Evolutionary conservation across 1,140 invertebrate genomes (phyloP).

Genomic region (Listronotus bonariensis): DNA sequence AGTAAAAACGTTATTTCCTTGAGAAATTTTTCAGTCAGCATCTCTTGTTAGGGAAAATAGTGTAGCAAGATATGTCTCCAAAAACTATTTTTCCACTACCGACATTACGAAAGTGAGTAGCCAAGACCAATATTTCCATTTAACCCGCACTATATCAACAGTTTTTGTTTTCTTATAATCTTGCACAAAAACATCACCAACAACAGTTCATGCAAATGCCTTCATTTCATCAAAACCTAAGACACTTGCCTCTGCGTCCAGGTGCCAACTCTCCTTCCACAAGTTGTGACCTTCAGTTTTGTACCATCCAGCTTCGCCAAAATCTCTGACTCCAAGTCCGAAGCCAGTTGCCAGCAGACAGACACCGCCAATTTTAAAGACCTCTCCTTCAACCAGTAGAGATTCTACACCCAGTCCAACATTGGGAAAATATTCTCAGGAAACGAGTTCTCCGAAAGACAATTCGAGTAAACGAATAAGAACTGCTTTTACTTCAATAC

Average conservation of each 20-base stretch:
- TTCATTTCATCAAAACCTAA: slow-evolving; percentile 35
- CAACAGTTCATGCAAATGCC: slow-evolving; percentile 46
- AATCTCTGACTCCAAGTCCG: slow-evolving; percentile 53
- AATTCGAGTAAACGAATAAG: slow-evolving; percentile 77
- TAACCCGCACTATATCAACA: slow-evolving; percentile 63
- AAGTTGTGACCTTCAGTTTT: slow-evolving; percentile 26
- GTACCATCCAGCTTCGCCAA: slow-evolving; percentile 56
- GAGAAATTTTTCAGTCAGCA: slow-evolving; percentile 75
- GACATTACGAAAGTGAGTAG: slow-evolving; percentile 23
- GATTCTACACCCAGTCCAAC: slow-evolving; percentile 62
- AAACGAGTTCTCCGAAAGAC: slow-evolving; percentile 48
- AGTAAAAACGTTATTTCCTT: slow-evolving; percentile 64
- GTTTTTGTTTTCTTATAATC: slow-evolving; percentile 64
- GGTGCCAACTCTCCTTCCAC: slow-evolving; percentile 44
- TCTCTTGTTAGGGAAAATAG: slow-evolving; percentile 72
- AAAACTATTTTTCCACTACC: slow-evolving; percentile 44
- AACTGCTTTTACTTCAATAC: slow-evolving; percentile 92
- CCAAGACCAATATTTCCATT: slow-evolving; percentile 60
- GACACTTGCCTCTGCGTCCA: slow-evolving; percentile 45
- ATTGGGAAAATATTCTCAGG: slow-evolving; percentile 51
- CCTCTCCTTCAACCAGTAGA: slow-evolving; percentile 54
- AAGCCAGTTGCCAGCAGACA: slow-evolving; percentile 52
- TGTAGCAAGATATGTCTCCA: slow-evolving; percentile 59
- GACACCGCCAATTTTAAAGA: slow-evolving; percentile 30
- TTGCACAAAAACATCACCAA: slow-evolving; percentile 63